Evolutionary conservation across 2,797 vertebrate genomes (phyloP).

Genomic region (Lagothrix lagotricha): DNA sequence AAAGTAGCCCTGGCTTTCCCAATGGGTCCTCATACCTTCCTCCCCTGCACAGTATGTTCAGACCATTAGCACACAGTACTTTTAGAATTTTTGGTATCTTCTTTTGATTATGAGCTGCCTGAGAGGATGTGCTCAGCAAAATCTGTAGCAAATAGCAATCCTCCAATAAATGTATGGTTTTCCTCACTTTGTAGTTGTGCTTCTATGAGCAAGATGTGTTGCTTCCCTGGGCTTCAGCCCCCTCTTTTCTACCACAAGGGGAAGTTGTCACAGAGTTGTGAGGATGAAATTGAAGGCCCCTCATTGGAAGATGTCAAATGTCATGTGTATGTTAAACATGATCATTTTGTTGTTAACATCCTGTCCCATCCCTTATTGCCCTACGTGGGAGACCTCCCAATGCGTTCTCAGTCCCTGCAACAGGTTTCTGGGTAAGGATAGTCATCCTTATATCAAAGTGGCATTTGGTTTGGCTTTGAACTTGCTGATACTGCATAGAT

Average conservation of each 20-base stretch:
- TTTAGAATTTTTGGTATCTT: neutral
- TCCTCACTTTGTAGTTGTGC: neutral
- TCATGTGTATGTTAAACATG: neutral
- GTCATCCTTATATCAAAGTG: no score
- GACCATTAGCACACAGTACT: neutral
- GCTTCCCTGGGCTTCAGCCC: neutral
- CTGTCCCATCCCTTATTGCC: neutral
- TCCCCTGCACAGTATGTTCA: neutral
- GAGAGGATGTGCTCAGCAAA: neutral
- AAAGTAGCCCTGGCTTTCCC: neutral
- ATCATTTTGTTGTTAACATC: neutral
- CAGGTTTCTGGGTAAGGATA: neutral
- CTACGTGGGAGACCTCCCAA: rapidly evolving
- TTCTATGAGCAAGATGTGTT: neutral
- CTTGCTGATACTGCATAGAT: neutral
- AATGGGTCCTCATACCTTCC: neutral
- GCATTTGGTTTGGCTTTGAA: neutral
- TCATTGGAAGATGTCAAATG: neutral
- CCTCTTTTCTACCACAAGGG: neutral
- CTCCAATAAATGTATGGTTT: neutral
- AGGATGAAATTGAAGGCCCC: neutral
- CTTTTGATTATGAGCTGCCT: neutral
- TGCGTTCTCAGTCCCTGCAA: neutral
- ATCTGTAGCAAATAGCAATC: neutral
- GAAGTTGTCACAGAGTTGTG: neutral